phyloP scores from a whole-genome alignment of 2,888 invertebrate species.

The Myopa testacea region DNA sequence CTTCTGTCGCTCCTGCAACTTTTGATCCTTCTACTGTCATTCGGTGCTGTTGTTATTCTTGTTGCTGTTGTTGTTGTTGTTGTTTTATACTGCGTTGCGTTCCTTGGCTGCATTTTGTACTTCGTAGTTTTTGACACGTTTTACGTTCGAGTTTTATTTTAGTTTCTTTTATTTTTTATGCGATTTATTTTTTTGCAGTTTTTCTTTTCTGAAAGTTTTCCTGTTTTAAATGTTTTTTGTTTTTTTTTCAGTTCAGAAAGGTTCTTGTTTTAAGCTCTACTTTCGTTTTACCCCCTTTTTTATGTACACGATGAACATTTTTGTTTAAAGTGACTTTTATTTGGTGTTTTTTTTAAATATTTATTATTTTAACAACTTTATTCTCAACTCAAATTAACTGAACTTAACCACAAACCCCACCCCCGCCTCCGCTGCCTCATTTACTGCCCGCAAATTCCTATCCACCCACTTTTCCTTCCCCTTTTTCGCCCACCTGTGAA shows the following conservation, averaged over 20 bases:
- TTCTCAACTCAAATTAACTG: too few relatives aligned
- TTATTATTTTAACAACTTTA: too few relatives aligned
- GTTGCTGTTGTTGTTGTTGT: neutral
- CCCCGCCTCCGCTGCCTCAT: too few relatives aligned
- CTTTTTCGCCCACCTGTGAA: too few relatives aligned
- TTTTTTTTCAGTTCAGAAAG: neutral
- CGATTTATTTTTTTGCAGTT: neutral
- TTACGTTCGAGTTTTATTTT: neutral
- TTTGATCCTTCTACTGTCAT: neutral
- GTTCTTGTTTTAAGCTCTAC: too few relatives aligned
- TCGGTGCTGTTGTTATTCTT: neutral
- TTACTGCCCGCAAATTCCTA: too few relatives aligned
- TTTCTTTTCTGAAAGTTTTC: neutral
- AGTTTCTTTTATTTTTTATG: neutral
- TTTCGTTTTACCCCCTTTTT: too few relatives aligned
- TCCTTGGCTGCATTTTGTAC: slow-evolving; percentile 19
- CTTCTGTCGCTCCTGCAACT: neutral
- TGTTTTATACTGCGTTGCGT: slow-evolving; percentile 11
- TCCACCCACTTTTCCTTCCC: too few relatives aligned
- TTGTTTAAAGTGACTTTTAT: too few relatives aligned
- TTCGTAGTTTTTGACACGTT: slow-evolving; percentile 26
- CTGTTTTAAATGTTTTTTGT: neutral
- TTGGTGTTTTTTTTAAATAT: too few relatives aligned
- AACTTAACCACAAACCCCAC: too few relatives aligned
- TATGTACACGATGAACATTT: too few relatives aligned